phyloP scores from a whole-genome alignment of 53 echinoderm and acorn worm species.

The Paelopatides confundens region DNA sequence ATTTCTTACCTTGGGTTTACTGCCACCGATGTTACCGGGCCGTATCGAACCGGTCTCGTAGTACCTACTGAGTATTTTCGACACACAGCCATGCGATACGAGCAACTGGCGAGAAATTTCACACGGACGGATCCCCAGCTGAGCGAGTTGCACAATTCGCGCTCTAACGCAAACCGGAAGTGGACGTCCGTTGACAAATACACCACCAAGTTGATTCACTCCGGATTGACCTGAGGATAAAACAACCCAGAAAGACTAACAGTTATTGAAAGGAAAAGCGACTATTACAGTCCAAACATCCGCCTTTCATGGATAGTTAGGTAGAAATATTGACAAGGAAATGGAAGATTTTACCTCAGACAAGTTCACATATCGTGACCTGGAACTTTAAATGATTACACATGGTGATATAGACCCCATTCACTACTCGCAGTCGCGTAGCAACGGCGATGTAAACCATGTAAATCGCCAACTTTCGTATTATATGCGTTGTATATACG shows the following conservation, averaged over 20 bases:
- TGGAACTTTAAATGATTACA: neutral
- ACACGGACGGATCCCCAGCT: conserved; percentile 91
- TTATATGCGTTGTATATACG: too few relatives aligned
- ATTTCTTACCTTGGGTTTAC: conserved; percentile 90
- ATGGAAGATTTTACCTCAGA: neutral
- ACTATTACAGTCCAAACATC: neutral
- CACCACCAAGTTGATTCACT: conserved; percentile 95
- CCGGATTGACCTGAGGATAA: conserved; percentile 84
- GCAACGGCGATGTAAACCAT: too few relatives aligned
- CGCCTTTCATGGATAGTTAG: conserved; percentile 7
- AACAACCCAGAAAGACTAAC: neutral
- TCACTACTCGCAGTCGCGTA: too few relatives aligned
- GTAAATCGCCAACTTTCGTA: too few relatives aligned
- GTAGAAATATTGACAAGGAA: neutral
- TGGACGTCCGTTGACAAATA: conserved; percentile 96
- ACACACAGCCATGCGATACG: conserved; percentile 96
- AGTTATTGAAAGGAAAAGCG: conserved; percentile 12
- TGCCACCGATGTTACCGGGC: conserved; percentile 98
- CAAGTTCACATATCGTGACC: neutral
- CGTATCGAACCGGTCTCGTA: conserved; percentile 98
- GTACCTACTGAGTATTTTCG: conserved; percentile 93
- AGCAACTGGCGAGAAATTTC: conserved; percentile 92
- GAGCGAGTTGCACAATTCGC: conserved; percentile 96
- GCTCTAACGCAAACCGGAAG: conserved; percentile 93
- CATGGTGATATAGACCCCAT: neutral